Conservation (phyloP, 2,888 invertebrate genomes). For the Muschampia plurimacula region DNA sequence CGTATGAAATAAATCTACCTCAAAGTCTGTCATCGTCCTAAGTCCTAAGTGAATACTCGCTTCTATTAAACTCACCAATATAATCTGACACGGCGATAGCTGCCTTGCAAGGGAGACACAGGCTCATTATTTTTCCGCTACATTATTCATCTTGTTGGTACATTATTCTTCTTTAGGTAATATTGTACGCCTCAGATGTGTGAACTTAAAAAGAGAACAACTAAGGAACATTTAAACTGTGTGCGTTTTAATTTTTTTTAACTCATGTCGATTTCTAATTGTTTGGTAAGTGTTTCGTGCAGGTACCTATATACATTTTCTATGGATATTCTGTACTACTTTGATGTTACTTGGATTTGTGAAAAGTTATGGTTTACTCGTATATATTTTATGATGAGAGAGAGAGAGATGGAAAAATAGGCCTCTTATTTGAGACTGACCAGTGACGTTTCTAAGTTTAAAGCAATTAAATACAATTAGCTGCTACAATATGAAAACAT, state of each 20-base stretch:
- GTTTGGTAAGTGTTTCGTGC: no score
- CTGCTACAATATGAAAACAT: no score
- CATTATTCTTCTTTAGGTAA: conserved; percentile 16
- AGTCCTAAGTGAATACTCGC: conserved; percentile 30
- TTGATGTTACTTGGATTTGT: no score
- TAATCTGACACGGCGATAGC: conserved; percentile 36
- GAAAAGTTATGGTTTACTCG: no score
- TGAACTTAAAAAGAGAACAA: conserved; percentile 12
- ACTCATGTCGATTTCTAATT: not conserved
- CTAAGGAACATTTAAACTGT: conserved; percentile 8
- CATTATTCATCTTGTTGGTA: conserved; percentile 41
- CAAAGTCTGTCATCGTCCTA: conserved; percentile 23
- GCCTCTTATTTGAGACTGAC: no score
- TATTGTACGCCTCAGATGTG: conserved; percentile 21
- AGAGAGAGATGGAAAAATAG: no score
- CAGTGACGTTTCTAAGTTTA: no score
- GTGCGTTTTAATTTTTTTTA: not conserved
- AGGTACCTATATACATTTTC: no score
- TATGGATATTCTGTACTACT: no score
- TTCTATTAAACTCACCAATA: conserved; percentile 27
- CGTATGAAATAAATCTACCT: conserved; percentile 5
- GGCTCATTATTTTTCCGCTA: conserved; percentile 41
- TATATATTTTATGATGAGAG: no score
- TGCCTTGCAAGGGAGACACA: conserved; percentile 35
- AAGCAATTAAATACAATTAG: no score